A percentile compares a stretch with the other conserved stretches of the same genome.
Evolutionary conservation across 35 echinoderm and acorn worm species (phyloP).

Genomic region (Hemicentrotus pulcherrimus): DNA sequence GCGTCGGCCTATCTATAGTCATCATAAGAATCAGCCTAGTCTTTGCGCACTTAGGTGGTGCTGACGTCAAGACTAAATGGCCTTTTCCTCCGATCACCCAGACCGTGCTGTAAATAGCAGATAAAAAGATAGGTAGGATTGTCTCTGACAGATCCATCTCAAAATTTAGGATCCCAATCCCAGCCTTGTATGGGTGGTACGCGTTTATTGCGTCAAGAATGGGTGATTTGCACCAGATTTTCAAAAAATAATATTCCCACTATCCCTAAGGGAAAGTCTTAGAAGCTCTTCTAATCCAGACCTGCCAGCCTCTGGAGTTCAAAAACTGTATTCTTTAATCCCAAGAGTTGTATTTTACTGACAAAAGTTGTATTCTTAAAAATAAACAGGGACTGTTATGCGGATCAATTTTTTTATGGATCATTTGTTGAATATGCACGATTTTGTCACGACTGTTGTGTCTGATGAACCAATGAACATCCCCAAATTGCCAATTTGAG

Average conservation of each 20-base stretch:
- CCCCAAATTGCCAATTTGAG: too few species aligned
- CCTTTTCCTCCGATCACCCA: conserved; percentile 41
- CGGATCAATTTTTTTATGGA: too few species aligned
- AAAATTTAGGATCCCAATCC: neutral
- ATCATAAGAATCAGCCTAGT: neutral
- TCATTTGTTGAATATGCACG: too few species aligned
- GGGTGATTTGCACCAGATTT: neutral
- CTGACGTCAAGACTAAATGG: conserved; percentile 41
- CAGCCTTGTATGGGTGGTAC: neutral
- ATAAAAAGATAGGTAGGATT: conserved; percentile 14
- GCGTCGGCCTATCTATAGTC: neutral
- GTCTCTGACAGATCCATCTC: neutral
- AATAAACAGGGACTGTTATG: too few species aligned
- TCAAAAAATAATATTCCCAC: neutral
- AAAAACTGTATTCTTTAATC: too few species aligned
- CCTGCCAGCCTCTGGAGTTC: too few species aligned
- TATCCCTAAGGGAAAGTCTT: neutral
- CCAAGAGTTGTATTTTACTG: too few species aligned
- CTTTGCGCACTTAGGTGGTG: neutral
- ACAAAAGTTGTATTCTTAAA: too few species aligned
- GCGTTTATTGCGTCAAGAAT: conserved; percentile 1
- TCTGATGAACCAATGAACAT: too few species aligned
- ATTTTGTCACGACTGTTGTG: too few species aligned
- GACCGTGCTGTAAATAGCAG: conserved; percentile 33
- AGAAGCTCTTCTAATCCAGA: neutral